Evolutionary conservation across 2,888 invertebrate genomes (phyloP).

Genomic region (Diaprepes abbreviatus): DNA sequence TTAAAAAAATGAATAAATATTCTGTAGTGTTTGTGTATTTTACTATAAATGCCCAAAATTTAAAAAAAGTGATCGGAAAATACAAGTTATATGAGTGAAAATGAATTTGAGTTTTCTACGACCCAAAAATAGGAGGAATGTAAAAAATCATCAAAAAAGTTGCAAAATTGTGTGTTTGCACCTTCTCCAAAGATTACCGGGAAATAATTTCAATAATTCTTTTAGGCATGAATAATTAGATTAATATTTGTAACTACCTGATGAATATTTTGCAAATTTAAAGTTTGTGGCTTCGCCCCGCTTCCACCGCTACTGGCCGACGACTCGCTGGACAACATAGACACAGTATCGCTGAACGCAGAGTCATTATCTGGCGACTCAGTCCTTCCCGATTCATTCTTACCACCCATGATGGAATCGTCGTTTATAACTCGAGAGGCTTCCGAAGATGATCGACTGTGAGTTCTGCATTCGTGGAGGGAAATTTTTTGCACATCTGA

Average conservation of each 20-base stretch:
- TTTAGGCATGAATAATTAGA: no score
- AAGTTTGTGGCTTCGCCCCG: slow-evolving; percentile 70
- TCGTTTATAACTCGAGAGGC: slow-evolving; percentile 63
- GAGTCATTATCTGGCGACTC: slow-evolving; percentile 98
- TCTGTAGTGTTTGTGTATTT: no score
- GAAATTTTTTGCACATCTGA: slow-evolving; percentile 63
- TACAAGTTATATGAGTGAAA: no score
- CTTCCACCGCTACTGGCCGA: slow-evolving; percentile 91
- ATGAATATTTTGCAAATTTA: slow-evolving; percentile 60
- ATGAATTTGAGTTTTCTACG: no score
- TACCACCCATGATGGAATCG: slow-evolving; percentile 62
- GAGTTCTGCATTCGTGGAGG: slow-evolving; percentile 64
- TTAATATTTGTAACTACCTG: slow-evolving; percentile 51
- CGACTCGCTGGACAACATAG: slow-evolving; percentile 92
- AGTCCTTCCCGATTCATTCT: slow-evolving; percentile 74
- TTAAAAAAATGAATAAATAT: no score
- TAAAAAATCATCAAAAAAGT: no score
- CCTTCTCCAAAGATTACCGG: no score
- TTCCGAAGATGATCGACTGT: slow-evolving; percentile 67
- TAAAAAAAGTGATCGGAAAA: no score
- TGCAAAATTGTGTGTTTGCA: no score
- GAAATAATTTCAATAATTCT: no score
- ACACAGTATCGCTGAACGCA: slow-evolving; percentile 97
- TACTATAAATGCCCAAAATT: no score
- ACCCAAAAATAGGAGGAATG: no score